Percentiles rank a stretch among this genome's conserved stretches.
These are phyloP conservation scores for Elegia similella DNA, from an alignment of 2,888 invertebrate genomes.

Conservation along the genomic window DNA sequence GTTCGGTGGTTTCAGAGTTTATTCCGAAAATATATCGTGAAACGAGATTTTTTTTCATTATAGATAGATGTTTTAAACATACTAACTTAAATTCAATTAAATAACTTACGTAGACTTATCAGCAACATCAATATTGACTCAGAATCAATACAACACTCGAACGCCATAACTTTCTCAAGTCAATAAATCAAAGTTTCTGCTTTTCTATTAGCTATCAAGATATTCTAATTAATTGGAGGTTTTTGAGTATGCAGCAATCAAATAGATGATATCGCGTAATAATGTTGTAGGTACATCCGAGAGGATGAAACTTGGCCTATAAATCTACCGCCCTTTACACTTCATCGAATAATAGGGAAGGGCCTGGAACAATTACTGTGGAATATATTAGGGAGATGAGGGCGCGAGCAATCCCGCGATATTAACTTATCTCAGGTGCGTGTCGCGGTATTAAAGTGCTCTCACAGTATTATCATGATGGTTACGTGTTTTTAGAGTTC, in stretches of 20 bases:
- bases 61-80: too few species aligned
- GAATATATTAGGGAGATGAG: slow-evolving; percentile 55
- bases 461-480: slow-evolving; percentile 34
- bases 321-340: slow-evolving; percentile 71
- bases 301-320: slow-evolving; percentile 62
- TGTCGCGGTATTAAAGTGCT: slow-evolving; percentile 40
- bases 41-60: too few species aligned
- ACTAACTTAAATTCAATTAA: not conserved
- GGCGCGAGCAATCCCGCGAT: slow-evolving; percentile 51
- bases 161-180: slow-evolving; percentile 3
- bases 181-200: slow-evolving; percentile 6
- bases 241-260: slow-evolving; percentile 47
- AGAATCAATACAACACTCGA: slow-evolving; percentile 5
- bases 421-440: slow-evolving; percentile 67
- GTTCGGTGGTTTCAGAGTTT: too few species aligned
- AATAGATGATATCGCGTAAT: slow-evolving; percentile 56
- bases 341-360: slow-evolving; percentile 70
- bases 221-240: slow-evolving; percentile 25
- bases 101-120: not conserved
- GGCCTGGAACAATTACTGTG: slow-evolving; percentile 66
- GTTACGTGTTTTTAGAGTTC: too few species aligned
- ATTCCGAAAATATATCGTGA: too few species aligned
- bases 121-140: not conserved
- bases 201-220: slow-evolving; percentile 9
- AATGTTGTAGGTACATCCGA: slow-evolving; percentile 47